Percentiles rank a stretch among this genome's conserved stretches.
Evolutionary conservation across 2,888 invertebrate species (phyloP).

Genomic region (Aethes cnicana): DNA sequence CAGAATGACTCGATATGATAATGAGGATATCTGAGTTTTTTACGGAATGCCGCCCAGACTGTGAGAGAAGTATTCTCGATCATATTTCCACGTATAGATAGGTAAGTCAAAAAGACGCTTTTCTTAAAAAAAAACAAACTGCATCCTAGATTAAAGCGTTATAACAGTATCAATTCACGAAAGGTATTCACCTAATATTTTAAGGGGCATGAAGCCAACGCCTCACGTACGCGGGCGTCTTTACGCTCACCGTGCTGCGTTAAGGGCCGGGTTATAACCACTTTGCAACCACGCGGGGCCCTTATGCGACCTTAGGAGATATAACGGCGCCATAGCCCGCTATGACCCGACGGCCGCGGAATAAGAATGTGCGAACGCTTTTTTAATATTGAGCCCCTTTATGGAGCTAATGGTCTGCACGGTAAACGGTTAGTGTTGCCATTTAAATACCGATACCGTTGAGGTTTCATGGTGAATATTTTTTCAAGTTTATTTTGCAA

Average conservation of each 20-base stretch:
- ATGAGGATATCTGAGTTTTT: no score
- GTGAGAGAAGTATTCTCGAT: no score
- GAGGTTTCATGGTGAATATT: no score
- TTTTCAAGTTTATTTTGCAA: no score
- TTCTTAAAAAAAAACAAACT: no score
- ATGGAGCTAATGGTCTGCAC: slow-evolving; percentile 37
- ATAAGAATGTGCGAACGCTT: slow-evolving; percentile 70
- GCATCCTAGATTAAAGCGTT: slow-evolving; percentile 46
- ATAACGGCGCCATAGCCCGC: slow-evolving; percentile 59
- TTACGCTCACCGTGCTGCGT: slow-evolving; percentile 36
- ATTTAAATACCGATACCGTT: no score
- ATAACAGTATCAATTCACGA: slow-evolving; percentile 55
- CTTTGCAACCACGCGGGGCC: slow-evolving; percentile 60
- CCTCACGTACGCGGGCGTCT: slow-evolving; percentile 56
- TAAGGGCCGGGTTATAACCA: slow-evolving; percentile 63
- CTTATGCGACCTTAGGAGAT: slow-evolving; percentile 67
- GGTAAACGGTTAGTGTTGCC: slow-evolving; percentile 21
- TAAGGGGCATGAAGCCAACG: slow-evolving; percentile 45
- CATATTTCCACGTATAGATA: no score
- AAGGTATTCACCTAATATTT: slow-evolving; percentile 36
- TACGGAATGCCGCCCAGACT: no score
- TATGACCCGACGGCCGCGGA: slow-evolving; percentile 50
- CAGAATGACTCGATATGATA: no score
- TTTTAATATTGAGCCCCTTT: slow-evolving; percentile 72
- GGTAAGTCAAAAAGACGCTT: no score